Percentiles rank a stretch among this genome's conserved stretches.
These are phyloP conservation scores for Elaeidobius kamerunicus DNA, from an alignment of 2,888 invertebrate genomes.

Conservation along the genomic window DNA sequence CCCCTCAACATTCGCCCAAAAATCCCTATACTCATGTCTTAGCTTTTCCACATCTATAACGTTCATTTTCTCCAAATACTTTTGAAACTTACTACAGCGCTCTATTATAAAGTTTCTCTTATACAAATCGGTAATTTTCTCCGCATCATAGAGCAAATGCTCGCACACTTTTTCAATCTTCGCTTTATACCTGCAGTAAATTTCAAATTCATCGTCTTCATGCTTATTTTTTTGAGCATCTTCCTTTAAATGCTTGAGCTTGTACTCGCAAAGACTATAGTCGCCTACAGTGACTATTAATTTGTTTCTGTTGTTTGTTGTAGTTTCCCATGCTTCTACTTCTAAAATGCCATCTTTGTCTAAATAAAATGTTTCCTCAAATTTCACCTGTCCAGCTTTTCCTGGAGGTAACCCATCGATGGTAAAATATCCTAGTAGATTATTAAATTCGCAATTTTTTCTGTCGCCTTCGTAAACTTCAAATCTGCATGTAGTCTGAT, in stretches of 20 bases:
- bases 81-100: no score
- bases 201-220: slow-evolving; percentile 27
- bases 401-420: slow-evolving; percentile 27
- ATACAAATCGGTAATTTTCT: no score
- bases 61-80: no score
- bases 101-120: no score
- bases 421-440: slow-evolving; percentile 26
- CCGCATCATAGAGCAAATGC: slow-evolving; percentile 7
- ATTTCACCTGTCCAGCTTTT: slow-evolving; percentile 27
- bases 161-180: background rate
- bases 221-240: slow-evolving; percentile 24
- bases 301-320: slow-evolving; percentile 17
- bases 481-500: slow-evolving; percentile 18
- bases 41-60: no score
- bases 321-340: slow-evolving; percentile 26
- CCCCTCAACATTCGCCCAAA: no score
- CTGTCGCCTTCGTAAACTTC: slow-evolving; percentile 34
- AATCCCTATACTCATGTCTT: no score
- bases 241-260: slow-evolving; percentile 19
- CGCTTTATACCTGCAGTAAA: background rate
- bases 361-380: slow-evolving; percentile 25
- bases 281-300: slow-evolving; percentile 25
- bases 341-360: slow-evolving; percentile 33
- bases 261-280: slow-evolving; percentile 26
- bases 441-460: slow-evolving; percentile 31